phyloP scores from a whole-genome alignment of 2,888 invertebrate genomes.

The Coremacera marginata region DNA sequence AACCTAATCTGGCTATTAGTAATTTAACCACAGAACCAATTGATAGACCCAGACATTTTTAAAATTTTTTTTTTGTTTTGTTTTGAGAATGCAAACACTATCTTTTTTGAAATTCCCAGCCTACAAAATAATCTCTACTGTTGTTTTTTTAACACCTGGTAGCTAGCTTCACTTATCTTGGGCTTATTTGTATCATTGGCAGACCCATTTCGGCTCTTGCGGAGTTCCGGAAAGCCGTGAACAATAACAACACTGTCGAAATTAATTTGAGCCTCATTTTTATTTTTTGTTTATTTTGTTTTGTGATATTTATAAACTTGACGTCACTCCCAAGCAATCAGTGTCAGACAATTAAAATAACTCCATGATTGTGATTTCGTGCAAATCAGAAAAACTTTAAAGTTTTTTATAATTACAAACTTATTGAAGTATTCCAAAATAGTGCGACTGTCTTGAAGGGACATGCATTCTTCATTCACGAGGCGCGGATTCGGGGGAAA shows the following conservation, averaged over 20 bases:
- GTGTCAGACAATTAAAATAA: conserved; percentile 4
- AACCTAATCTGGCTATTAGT: conserved; percentile 16
- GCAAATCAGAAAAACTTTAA: background rate
- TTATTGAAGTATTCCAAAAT: background rate
- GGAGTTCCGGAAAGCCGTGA: conserved; percentile 48
- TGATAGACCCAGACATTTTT: background rate
- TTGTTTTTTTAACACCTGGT: conserved; percentile 8
- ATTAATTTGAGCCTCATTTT: conserved; percentile 45
- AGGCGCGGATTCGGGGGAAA: no score
- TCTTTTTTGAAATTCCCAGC: no score
- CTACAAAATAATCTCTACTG: background rate
- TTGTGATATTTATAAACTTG: background rate
- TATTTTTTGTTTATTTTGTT: background rate
- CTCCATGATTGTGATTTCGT: background rate
- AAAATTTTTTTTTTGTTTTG: background rate
- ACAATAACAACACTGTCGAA: conserved; percentile 48
- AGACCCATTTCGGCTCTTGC: conserved; percentile 54
- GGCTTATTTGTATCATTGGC: conserved; percentile 66
- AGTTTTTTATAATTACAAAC: background rate
- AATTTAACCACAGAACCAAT: background rate
- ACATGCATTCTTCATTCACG: no score
- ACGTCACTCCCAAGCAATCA: background rate
- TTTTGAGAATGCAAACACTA: background rate
- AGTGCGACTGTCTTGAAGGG: background rate
- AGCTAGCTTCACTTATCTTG: conserved; percentile 66